These are phyloP conservation scores for Leuciscus idus DNA, from an alignment of 2,113 vertebrate genomes.

Conservation along the genomic window DNA sequence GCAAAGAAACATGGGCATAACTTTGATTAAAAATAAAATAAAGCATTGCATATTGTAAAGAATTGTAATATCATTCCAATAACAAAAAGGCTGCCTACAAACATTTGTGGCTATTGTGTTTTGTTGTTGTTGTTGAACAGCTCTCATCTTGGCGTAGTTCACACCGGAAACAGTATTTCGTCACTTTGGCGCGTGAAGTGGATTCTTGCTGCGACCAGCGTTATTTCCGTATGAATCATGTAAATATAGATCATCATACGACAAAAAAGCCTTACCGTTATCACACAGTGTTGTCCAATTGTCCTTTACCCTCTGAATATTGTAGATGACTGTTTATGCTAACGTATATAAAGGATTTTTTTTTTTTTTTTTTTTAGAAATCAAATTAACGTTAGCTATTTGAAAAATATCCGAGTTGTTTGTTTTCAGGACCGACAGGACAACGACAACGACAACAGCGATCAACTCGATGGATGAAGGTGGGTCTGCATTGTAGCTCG, in stretches of 20 bases:
- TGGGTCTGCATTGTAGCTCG: background rate
- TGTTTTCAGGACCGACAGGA: background rate
- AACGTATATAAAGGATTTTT: background rate
- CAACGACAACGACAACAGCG: background rate
- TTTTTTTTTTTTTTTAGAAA: background rate
- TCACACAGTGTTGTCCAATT: background rate
- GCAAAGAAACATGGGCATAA: background rate
- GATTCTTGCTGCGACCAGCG: background rate
- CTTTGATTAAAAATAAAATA: background rate
- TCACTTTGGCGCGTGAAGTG: slow-evolving; percentile 26
- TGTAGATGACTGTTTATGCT: background rate
- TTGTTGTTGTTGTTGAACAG: no score
- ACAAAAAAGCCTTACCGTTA: background rate
- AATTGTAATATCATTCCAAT: background rate
- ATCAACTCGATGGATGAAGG: background rate
- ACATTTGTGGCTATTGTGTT: background rate
- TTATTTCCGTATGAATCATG: background rate
- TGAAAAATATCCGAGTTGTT: background rate
- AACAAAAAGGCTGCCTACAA: background rate
- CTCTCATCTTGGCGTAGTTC: background rate
- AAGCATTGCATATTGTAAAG: no score
- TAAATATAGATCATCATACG: background rate
- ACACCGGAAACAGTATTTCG: slow-evolving; percentile 28
- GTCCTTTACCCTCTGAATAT: background rate
- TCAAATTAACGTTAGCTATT: background rate